These are phyloP conservation scores for Peromyscus melanophrys DNA, from an alignment of 2,797 vertebrate species.

Conservation along the genomic window DNA sequence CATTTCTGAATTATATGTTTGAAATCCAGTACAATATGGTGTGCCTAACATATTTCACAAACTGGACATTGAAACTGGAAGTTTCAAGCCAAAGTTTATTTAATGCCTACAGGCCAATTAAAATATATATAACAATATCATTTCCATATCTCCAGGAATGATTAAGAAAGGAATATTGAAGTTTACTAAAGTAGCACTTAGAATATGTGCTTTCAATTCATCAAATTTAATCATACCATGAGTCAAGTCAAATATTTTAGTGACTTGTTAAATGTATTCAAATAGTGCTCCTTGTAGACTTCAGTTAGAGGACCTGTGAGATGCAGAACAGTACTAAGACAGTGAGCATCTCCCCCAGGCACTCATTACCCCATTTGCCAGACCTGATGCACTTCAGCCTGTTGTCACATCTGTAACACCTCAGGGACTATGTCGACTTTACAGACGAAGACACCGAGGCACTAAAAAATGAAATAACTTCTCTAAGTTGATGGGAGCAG, in stretches of 20 bases:
- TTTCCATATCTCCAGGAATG: not conserved
- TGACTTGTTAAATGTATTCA: not conserved
- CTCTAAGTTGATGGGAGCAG: not conserved
- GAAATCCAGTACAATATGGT: slow-evolving; percentile 1
- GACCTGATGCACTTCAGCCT: not conserved
- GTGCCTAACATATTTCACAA: not conserved
- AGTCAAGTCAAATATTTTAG: not conserved
- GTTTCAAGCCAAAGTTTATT: not conserved
- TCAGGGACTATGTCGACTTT: not conserved
- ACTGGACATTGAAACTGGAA: not conserved
- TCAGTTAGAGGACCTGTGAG: not conserved
- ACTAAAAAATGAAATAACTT: not conserved
- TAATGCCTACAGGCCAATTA: not conserved
- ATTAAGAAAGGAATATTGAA: slow-evolving; percentile 23
- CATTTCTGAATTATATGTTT: slow-evolving; percentile 24
- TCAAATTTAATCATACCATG: slow-evolving; percentile 16
- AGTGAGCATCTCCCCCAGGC: not conserved
- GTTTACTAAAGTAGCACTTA: slow-evolving; percentile 22
- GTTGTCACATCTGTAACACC: not conserved
- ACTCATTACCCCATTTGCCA: not conserved
- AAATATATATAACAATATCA: not conserved
- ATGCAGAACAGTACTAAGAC: not conserved
- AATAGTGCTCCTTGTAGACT: not conserved
- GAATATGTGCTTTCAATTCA: not conserved
- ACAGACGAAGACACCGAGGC: not conserved